Evolutionary conservation across 2,113 vertebrate genomes (phyloP).

Genomic region (Mustela nigripes): DNA sequence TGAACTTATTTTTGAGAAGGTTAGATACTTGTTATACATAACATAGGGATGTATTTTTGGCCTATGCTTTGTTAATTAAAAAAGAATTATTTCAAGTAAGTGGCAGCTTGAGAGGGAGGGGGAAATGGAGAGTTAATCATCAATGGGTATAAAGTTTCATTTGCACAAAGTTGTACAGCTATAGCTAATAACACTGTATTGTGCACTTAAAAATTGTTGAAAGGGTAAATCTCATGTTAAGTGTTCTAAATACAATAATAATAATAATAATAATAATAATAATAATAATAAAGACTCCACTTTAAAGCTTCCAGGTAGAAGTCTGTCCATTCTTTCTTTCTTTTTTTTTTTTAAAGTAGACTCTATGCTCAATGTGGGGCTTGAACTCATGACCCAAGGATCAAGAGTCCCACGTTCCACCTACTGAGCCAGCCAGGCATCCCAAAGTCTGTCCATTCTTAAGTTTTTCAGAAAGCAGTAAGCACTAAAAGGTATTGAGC

Average conservation of each 20-base stretch:
- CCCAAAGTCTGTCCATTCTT: background rate
- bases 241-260: background rate
- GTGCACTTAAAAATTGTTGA: background rate
- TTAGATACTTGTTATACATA: background rate
- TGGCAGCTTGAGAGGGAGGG: background rate
- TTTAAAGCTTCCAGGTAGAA: constrained; percentile 1
- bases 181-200: background rate
- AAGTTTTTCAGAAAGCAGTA: background rate
- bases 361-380: background rate
- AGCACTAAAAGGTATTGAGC: background rate
- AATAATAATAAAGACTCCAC: background rate
- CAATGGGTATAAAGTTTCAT: background rate
- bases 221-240: background rate
- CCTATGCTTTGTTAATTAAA: constrained; percentile 14
- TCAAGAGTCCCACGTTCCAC: background rate
- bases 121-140: background rate
- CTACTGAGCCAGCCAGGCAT: background rate
- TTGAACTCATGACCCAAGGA: background rate
- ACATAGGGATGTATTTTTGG: background rate
- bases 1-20: constrained; percentile 34
- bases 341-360: background rate
- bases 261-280: background rate
- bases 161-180: background rate
- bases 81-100: background rate
- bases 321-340: background rate